Evolutionary conservation across 2,888 invertebrate species (phyloP).

Genomic region (Andrena camellia): DNA sequence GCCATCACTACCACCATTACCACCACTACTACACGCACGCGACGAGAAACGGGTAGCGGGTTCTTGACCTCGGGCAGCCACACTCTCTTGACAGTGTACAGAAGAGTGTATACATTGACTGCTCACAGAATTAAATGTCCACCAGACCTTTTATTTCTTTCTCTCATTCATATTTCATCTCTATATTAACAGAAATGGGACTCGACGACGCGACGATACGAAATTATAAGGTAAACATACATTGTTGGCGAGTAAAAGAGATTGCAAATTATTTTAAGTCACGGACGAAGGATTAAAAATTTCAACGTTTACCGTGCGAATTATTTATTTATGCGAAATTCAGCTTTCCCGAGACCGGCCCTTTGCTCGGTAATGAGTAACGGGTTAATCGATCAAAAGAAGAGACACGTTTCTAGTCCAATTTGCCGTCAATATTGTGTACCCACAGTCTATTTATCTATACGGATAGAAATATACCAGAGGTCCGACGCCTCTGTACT

Average conservation of each 20-base stretch:
- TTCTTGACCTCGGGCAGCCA: constrained; percentile 70
- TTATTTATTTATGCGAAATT: no score
- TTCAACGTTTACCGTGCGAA: no score
- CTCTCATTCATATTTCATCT: not conserved
- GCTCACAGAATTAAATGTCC: constrained; percentile 47
- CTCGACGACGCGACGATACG: no score
- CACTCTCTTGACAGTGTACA: constrained; percentile 42
- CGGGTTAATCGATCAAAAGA: not conserved
- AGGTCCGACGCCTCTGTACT: constrained; percentile 33
- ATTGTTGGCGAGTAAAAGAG: not conserved
- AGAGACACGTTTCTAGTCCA: not conserved
- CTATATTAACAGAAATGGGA: no score
- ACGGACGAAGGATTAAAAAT: no score
- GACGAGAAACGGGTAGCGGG: constrained; percentile 60
- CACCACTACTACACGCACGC: not conserved
- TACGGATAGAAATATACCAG: constrained; percentile 24
- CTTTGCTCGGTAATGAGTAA: no score
- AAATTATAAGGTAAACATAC: not conserved
- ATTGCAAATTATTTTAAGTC: not conserved
- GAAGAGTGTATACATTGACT: constrained; percentile 17
- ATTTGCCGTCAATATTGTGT: not conserved
- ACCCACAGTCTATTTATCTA: not conserved
- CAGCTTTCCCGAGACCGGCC: no score
- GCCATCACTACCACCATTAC: not conserved
- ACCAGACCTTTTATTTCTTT: constrained; percentile 17